Percentiles rank a stretch among this genome's conserved stretches.
phyloP scores from a whole-genome alignment of 2,888 invertebrate genomes.

The Sarcophaga carnaria region DNA sequence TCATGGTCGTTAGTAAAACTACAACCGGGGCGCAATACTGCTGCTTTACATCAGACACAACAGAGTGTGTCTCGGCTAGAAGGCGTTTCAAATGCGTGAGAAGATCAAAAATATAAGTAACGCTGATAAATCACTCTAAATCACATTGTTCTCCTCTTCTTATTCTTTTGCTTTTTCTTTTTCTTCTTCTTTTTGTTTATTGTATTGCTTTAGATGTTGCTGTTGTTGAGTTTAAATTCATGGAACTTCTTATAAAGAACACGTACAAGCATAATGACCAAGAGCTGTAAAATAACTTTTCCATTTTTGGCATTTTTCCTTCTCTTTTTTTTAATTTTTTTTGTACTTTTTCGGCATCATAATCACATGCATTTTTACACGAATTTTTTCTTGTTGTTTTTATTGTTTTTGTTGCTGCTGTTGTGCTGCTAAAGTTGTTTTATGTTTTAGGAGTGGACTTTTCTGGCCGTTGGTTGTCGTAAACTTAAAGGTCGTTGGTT shows the following conservation, averaged over 20 bases:
- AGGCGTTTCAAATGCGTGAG: conserved; percentile 74
- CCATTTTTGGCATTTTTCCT: conserved; percentile 63
- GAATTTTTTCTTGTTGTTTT: conserved; percentile 51
- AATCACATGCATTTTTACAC: conserved; percentile 68
- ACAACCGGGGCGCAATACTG: conserved; percentile 18
- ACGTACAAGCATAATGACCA: conserved; percentile 53
- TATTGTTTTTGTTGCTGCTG: conserved; percentile 19
- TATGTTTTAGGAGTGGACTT: neutral
- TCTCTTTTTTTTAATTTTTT: conserved; percentile 47
- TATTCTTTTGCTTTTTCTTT: neutral
- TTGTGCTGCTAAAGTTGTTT: neutral
- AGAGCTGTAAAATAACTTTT: conserved; percentile 62
- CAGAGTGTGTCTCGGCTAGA: conserved; percentile 31
- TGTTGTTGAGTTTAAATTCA: conserved; percentile 25
- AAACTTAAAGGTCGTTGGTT: conserved; percentile 64
- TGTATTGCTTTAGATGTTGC: conserved; percentile 4
- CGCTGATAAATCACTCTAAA: conserved; percentile 80
- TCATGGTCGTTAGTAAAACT: conserved; percentile 65
- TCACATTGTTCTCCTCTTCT: conserved; percentile 74
- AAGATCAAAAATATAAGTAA: conserved; percentile 78
- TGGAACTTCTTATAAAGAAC: conserved; percentile 43
- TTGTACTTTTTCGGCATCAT: conserved; percentile 5
- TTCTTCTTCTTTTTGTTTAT: neutral
- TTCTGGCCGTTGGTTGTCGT: conserved; percentile 30
- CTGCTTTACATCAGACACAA: neutral